A percentile compares a stretch with the other conserved stretches of the same genome.
Evolutionary conservation across 2,888 invertebrate genomes (phyloP).

Genomic region (Amiota minor): DNA sequence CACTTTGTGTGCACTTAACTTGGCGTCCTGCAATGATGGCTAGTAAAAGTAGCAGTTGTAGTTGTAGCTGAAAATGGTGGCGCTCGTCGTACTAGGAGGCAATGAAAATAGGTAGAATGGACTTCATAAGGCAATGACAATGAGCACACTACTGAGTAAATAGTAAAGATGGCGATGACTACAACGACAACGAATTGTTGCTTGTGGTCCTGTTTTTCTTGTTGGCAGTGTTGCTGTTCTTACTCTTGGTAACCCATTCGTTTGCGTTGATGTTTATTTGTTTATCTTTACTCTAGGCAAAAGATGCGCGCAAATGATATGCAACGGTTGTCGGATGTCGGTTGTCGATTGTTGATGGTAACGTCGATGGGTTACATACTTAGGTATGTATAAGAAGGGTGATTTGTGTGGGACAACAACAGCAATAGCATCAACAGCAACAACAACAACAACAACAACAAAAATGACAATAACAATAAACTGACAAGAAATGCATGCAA

Average conservation of each 20-base stretch:
- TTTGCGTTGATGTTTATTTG: conserved; percentile 27
- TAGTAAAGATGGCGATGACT: no score
- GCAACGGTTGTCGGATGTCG: conserved; percentile 38
- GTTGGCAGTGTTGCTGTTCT: neutral
- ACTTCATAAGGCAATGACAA: conserved; percentile 19
- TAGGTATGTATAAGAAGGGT: no score
- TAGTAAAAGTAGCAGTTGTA: neutral
- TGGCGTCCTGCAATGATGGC: conserved; percentile 17
- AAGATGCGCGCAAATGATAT: conserved; percentile 67
- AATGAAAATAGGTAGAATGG: neutral
- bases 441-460: no score
- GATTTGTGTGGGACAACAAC: neutral
- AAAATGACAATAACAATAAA: neutral
- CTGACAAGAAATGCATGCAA: conserved; percentile 45
- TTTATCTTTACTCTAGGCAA: conserved; percentile 12
- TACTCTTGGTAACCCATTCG: conserved; percentile 23
- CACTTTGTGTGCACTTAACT: conserved; percentile 59
- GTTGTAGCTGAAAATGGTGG: neutral
- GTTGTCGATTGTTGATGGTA: no score
- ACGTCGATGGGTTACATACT: no score
- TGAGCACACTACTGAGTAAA: neutral
- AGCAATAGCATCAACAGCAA: neutral
- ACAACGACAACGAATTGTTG: neutral
- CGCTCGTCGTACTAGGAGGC: neutral
- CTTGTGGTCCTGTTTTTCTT: neutral